These are phyloP conservation scores for Trogon melanurus DNA, from an alignment of 2,113 vertebrate species.

Conservation along the genomic window DNA sequence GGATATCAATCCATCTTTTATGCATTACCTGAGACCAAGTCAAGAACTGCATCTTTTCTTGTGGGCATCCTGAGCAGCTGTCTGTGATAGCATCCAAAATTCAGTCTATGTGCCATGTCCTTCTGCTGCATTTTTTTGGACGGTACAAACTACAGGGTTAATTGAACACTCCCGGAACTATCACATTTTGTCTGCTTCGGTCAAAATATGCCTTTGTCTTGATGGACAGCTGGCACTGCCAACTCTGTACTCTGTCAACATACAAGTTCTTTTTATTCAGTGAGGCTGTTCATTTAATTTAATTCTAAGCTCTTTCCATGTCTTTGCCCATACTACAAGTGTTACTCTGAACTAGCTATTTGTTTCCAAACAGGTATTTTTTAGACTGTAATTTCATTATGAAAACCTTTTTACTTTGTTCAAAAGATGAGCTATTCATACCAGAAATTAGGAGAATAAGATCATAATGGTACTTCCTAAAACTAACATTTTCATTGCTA, in stretches of 20 bases:
- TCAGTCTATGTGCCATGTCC: not conserved
- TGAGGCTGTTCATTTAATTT: not conserved
- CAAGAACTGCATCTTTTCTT: not conserved
- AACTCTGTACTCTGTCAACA: not conserved
- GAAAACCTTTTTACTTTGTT: not conserved
- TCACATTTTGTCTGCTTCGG: not conserved
- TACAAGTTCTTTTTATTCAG: not conserved
- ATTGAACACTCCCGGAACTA: not conserved
- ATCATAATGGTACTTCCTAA: constrained; percentile 34
- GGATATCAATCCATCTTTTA: not conserved
- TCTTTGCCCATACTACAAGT: not conserved
- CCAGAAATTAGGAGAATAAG: constrained; percentile 6
- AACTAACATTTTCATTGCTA: constrained; percentile 56
- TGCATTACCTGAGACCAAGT: not conserved
- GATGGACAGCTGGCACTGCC: not conserved
- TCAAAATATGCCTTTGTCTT: not conserved
- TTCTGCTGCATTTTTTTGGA: not conserved
- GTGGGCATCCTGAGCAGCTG: not conserved
- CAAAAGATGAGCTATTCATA: constrained; percentile 28
- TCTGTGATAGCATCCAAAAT: not conserved
- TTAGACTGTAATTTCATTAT: constrained; percentile 27
- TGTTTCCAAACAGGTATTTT: constrained; percentile 39
- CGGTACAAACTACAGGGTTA: not conserved
- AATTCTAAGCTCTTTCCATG: not conserved
- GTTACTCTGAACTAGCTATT: not conserved